Evolutionary conservation across 2,888 invertebrate genomes (phyloP), one percentile per base, ranked within the genome.

Genomic region (Calliopum simillimum): DNA sequence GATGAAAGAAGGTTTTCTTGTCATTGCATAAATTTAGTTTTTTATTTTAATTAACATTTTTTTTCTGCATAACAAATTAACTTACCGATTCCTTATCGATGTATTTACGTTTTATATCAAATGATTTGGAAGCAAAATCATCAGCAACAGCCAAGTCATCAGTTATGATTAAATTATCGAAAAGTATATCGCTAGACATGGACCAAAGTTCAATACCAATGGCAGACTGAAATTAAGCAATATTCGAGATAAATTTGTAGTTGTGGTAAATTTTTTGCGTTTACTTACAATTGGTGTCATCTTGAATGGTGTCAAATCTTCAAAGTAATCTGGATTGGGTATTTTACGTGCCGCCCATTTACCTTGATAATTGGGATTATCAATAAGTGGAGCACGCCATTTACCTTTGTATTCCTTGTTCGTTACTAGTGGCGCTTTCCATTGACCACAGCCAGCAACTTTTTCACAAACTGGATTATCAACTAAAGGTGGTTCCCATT

Each of bases 171-270:
- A 99, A 89, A 87, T 99, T 99, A 88, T 99, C 99, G 87, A 99
- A 99, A 70, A 97, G 88, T 78, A 99, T 94, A 80, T 92, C 90
- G 73, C 95, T 93, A 0, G 97, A 96, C 97, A 99, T 99, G 5
- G 99, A 97, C 99, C 99, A 99, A 74, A 99, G 88, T 86, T 99
- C 99, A 84, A 99, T 92, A 19, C 99, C 99, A 68, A 99, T 89
- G 21, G 98, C 97, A 82, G 90, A 89, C 97, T 97, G 85, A 72
- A 73, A 11, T 13, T 2, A n/a, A 61, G n/a, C 23, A 43, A 19
- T 8, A 25, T 21, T 41, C 43, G 53, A 64, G 2, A 5, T 4
- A 46, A 13, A 14, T 16, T 16, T 11, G 51, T 47, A 44, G 5
- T 8, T 19, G 8, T 8, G 8, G 2, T 33, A 33, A 4, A 33